Percentiles rank a stretch among this genome's conserved stretches.
phyloP scores from a whole-genome alignment of 2,113 vertebrate species.

The Leiothrix lutea region DNA sequence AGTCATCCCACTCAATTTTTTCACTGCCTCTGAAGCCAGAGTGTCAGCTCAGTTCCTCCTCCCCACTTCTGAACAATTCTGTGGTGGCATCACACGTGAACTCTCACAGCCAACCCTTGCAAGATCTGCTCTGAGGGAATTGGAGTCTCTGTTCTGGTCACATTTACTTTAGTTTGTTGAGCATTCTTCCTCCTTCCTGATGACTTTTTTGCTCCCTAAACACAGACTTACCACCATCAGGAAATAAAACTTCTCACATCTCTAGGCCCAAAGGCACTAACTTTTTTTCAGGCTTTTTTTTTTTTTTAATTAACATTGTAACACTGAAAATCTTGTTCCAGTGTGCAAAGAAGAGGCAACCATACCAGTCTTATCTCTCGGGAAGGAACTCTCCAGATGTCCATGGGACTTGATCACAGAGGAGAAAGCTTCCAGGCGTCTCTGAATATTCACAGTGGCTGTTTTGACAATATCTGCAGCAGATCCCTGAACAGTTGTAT shows the following conservation, averaged over 20 bases:
- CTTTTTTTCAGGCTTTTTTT: not conserved
- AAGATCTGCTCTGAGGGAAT: not conserved
- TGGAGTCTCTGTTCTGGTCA: not conserved
- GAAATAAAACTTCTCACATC: not conserved
- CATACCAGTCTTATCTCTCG: conserved; percentile 44
- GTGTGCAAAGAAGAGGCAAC: not conserved
- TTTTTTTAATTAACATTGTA: not conserved
- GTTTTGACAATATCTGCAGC: conserved; percentile 95
- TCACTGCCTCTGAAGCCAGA: not conserved
- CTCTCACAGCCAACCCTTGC: not conserved
- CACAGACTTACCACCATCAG: not conserved
- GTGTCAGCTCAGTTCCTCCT: not conserved
- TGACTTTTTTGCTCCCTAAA: not conserved
- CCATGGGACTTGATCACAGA: conserved; percentile 79
- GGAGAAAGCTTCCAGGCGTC: conserved; percentile 75
- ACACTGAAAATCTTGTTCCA: not conserved
- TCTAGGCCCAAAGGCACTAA: not conserved
- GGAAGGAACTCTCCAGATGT: conserved; percentile 72
- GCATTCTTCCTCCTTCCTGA: not conserved
- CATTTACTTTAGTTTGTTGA: not conserved
- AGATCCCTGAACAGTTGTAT: conserved; percentile 94
- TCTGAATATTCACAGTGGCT: conserved; percentile 93
- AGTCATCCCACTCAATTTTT: not conserved
- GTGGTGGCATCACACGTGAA: not conserved
- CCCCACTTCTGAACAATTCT: not conserved